These are phyloP conservation scores for Oreochromis mossambicus DNA, from an alignment of 2,797 vertebrate species.

Conservation along the genomic window DNA sequence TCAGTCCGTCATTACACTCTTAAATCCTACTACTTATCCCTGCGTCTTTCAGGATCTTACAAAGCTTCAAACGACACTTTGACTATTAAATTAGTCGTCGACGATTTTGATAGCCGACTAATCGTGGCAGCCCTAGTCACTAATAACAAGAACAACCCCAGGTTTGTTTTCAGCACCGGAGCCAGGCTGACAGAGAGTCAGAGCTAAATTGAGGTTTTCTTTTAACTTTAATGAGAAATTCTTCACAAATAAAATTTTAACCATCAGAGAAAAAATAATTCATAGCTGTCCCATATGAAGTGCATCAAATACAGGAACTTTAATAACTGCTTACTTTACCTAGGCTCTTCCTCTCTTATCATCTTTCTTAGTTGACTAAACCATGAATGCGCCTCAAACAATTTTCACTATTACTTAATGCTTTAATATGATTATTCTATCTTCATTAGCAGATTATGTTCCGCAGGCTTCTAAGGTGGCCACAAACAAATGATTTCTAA, in stretches of 20 bases:
- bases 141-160: neutral
- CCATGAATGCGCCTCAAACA: neutral
- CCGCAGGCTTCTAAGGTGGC: neutral
- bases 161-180: neutral
- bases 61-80: rapidly evolving
- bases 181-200: neutral
- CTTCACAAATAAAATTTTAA: neutral
- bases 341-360: neutral
- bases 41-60: neutral
- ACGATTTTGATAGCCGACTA: too few species aligned
- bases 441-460: neutral
- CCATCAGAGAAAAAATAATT: neutral
- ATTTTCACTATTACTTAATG: neutral
- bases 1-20: rapidly evolving
- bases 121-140: neutral
- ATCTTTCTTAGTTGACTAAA: neutral
- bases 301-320: neutral
- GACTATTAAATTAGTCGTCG: neutral
- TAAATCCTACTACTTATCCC: neutral
- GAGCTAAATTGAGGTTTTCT: neutral
- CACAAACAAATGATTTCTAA: neutral
- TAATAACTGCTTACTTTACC: neutral
- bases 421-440: neutral
- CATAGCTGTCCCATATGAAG: neutral
- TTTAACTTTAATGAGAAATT: neutral